Evolutionary conservation across 2,797 vertebrate genomes (phyloP).

Genomic region (Poeciliopsis gracilis): DNA sequence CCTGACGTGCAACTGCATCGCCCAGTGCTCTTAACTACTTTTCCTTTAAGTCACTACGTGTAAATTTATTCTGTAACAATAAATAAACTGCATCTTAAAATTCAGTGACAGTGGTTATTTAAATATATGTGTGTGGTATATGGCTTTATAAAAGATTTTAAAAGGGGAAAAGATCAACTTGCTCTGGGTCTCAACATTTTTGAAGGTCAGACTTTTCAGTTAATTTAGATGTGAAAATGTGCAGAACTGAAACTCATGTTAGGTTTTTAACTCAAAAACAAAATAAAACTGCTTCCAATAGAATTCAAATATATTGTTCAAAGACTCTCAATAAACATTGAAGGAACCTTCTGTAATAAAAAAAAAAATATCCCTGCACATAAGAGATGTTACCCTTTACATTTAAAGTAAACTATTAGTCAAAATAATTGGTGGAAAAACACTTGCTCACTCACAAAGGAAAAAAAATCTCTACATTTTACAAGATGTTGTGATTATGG

Average conservation of each 20-base stretch:
- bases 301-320: background rate
- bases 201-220: background rate
- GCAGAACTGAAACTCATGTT: background rate
- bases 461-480: background rate
- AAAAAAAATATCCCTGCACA: background rate
- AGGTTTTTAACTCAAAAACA: background rate
- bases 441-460: background rate
- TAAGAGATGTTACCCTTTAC: background rate
- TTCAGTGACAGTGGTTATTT: background rate
- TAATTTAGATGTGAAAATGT: background rate
- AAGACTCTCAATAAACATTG: background rate
- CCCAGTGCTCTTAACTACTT: conserved; percentile 66
- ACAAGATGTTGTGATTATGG: background rate
- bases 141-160: background rate
- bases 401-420: background rate
- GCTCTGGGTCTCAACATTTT: background rate
- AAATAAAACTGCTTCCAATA: background rate
- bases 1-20: conserved; percentile 72
- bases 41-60: conserved; percentile 5
- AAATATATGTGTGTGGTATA: background rate
- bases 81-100: conserved; percentile 53
- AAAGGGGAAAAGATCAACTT: background rate
- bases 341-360: background rate
- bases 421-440: background rate
- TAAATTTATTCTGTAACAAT: conserved; percentile 28